Base-by-base conservation (phyloP, 2,113 vertebrate genomes). In the Sander lucioperca region DNA sequence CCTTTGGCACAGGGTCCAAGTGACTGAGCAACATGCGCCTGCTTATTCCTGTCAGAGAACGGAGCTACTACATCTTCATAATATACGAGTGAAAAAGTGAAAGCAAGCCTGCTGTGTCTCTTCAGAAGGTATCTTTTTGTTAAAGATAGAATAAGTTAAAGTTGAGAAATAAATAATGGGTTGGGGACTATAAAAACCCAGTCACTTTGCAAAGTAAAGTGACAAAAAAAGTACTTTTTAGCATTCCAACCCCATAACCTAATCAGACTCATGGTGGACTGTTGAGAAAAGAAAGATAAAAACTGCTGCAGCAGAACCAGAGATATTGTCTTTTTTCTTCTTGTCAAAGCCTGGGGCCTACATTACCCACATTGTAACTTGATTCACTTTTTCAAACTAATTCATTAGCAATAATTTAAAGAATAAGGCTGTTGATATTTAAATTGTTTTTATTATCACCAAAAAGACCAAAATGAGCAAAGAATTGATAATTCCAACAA, bases 61-160 rank as follows among this genome's bases (percentile, higher is more conserved):
- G 1, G 15, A 33, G 16, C 25, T 25, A 25, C 0, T 72, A 51
- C 43, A 45, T 27, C 0, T 59, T 83, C 51, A 63, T 25, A 4
- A 64, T 48, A 19, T 15, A 11, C 1, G 3, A 27, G 27, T 10
- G 43, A 59, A n/a, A 39, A 63, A 36, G 47, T 63, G 30, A 56
- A 54, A 64, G 14, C n/a, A 14, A 75, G 47, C 47, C 25, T 61
- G 57, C 57, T 62, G 57, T 62, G 16, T 45, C 36, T 58, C 70
- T 47, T 27, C 6, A 14, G 43, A 33, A 30, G 7, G 18, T 36
- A 11, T 4, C 23, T 23, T 39, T 23, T 69, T 3, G 19, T 36
- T 33, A 0, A n/a, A 70, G 30, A 53, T 1, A 36, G 36, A 51
- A 7, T 4, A n/a, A 2, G 6, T n/a, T 0, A 14, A n/a, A 51